These are phyloP conservation scores for Drosophila albomicans DNA, from an alignment of 1,140 invertebrate species.

Conservation along the genomic window DNA sequence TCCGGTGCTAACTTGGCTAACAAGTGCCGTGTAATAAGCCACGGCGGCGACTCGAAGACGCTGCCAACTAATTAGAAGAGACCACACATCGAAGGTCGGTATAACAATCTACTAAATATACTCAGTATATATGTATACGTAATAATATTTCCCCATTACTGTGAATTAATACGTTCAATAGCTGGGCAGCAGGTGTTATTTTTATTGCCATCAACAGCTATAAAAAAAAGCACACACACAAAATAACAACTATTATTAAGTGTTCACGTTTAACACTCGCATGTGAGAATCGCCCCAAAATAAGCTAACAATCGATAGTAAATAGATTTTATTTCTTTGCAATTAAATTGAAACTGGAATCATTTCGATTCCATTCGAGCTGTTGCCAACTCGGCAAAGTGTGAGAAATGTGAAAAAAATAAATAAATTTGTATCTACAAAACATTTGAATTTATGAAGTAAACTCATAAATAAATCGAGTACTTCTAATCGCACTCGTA, in stretches of 20 bases:
- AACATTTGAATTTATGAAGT: neutral
- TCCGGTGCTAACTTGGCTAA: constrained; percentile 32
- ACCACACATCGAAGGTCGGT: constrained; percentile 17
- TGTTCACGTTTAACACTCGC: constrained; percentile 49
- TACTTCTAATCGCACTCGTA: neutral
- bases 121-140: too few relatives aligned
- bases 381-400: constrained; percentile 20
- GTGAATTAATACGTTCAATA: constrained; percentile 19
- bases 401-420: neutral
- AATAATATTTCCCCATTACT: constrained; percentile 1
- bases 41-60: constrained; percentile 32
- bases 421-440: neutral
- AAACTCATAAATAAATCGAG: constrained; percentile 13
- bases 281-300: constrained; percentile 49
- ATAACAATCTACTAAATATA: neutral
- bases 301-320: neutral
- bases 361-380: neutral
- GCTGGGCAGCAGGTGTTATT: constrained; percentile 1
- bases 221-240: neutral
- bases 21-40: constrained; percentile 47
- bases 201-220: constrained; percentile 3
- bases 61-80: constrained; percentile 36
- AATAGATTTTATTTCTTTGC: neutral
- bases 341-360: constrained; percentile 1
- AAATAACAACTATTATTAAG: constrained; percentile 17